A percentile compares a stretch with the other conserved stretches of the same genome.
Evolutionary conservation across 2,888 invertebrate species (phyloP).

Genomic region (Troilus luridus): DNA sequence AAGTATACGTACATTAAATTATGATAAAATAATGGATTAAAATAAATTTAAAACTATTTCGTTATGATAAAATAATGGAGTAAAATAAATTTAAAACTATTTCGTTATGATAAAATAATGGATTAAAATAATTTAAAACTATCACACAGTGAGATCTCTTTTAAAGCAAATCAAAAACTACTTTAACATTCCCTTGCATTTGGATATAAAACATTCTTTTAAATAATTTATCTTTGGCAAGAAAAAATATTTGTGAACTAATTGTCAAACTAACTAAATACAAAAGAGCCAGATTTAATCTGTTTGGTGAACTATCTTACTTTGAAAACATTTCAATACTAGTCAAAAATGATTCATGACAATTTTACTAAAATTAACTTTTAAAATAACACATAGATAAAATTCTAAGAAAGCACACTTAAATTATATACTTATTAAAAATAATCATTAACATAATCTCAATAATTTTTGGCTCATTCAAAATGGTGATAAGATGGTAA

Average conservation of each 20-base stretch:
- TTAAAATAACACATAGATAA: background rate
- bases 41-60: background rate
- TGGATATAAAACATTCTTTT: background rate
- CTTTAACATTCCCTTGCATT: background rate
- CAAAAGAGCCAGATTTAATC: background rate
- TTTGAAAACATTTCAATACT: background rate
- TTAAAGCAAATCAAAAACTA: background rate
- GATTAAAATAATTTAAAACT: no score
- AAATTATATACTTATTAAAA: background rate
- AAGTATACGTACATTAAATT: no score
- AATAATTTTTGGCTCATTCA: background rate
- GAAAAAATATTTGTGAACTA: background rate
- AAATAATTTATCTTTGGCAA: background rate
- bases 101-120: no score
- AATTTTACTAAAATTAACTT: background rate
- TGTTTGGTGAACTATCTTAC: background rate
- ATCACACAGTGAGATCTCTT: background rate
- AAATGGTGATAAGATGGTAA: background rate
- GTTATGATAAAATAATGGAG: background rate
- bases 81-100: background rate
- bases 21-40: background rate
- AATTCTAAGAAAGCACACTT: background rate
- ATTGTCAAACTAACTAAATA: background rate
- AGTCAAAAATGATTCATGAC: background rate
- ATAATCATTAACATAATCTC: background rate